These are phyloP conservation scores for Parus major DNA, from an alignment of 2,113 vertebrate genomes.

Conservation along the genomic window DNA sequence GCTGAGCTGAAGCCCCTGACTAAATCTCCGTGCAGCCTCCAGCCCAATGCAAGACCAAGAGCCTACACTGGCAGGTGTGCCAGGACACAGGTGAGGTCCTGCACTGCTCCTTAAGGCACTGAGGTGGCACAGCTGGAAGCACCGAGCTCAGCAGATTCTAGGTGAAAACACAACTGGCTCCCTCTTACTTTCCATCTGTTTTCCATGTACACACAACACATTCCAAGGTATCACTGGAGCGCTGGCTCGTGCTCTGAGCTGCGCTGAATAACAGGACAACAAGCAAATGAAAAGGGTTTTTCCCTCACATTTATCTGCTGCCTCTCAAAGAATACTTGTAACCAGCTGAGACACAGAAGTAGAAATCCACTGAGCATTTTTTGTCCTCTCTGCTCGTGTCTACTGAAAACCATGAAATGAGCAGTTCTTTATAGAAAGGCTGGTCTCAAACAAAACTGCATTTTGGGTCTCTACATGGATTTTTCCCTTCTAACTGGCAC, in stretches of 20 bases:
- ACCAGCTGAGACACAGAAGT: background rate
- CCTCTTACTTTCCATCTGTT: background rate
- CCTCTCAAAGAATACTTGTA: conserved; percentile 48
- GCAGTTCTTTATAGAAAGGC: conserved; percentile 56
- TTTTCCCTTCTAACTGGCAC: conserved; percentile 47
- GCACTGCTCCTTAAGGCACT: background rate
- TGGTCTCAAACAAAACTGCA: conserved; percentile 52
- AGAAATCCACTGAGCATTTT: conserved; percentile 54
- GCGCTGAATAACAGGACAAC: conserved; percentile 29
- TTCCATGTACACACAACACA: background rate
- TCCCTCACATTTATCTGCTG: conserved; percentile 19
- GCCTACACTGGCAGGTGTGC: background rate
- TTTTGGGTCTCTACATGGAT: conserved; percentile 37
- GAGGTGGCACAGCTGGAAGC: background rate
- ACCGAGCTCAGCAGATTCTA: background rate
- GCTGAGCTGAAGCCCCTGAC: background rate
- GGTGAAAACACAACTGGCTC: background rate
- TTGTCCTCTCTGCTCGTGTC: conserved; percentile 52
- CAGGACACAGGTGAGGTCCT: background rate
- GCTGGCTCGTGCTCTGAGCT: background rate
- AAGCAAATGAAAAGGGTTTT: conserved; percentile 61
- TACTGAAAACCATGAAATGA: conserved; percentile 40
- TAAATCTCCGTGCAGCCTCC: background rate
- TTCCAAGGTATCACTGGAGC: background rate
- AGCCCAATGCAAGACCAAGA: background rate